Evolutionary conservation across 1,140 invertebrate species (phyloP).

Genomic region (Spodoptera frugiperda): DNA sequence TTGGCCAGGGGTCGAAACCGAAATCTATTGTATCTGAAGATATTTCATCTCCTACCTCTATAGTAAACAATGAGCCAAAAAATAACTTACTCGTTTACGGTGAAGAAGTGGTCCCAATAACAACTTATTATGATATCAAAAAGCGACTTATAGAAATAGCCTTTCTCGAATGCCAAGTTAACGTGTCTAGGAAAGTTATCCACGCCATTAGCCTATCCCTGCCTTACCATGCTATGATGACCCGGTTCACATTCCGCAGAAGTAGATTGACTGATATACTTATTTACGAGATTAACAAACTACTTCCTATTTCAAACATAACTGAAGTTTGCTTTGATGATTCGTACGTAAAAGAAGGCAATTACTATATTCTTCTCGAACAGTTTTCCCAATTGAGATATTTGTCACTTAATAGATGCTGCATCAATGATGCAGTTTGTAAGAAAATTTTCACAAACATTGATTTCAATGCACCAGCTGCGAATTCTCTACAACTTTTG

Average conservation of each 20-base stretch:
- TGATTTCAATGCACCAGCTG: constrained; percentile 46
- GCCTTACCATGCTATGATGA: constrained; percentile 59
- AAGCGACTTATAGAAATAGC: constrained; percentile 57
- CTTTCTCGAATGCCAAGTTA: constrained; percentile 44
- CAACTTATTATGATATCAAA: constrained; percentile 58
- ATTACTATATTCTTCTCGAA: constrained; percentile 62
- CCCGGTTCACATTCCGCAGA: constrained; percentile 55
- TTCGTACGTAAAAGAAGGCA: constrained; percentile 54
- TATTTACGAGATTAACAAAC: constrained; percentile 60
- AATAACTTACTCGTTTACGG: background rate
- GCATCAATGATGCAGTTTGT: constrained; percentile 57
- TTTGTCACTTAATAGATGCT: constrained; percentile 61
- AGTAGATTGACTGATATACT: constrained; percentile 36
- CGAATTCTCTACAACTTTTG: constrained; percentile 54
- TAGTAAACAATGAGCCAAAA: background rate
- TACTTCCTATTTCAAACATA: constrained; percentile 64
- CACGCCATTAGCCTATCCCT: constrained; percentile 59
- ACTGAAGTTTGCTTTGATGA: constrained; percentile 64
- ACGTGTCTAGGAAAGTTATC: constrained; percentile 59
- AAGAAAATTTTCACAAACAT: constrained; percentile 54
- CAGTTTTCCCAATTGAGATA: constrained; percentile 54
- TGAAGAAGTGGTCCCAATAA: constrained; percentile 48
- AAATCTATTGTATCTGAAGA: too few relatives aligned
- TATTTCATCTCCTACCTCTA: too few relatives aligned
- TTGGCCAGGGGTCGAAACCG: too few relatives aligned